These are phyloP conservation scores for Tanypteryx hageni DNA, from an alignment of 2,888 invertebrate species.

Conservation along the genomic window DNA sequence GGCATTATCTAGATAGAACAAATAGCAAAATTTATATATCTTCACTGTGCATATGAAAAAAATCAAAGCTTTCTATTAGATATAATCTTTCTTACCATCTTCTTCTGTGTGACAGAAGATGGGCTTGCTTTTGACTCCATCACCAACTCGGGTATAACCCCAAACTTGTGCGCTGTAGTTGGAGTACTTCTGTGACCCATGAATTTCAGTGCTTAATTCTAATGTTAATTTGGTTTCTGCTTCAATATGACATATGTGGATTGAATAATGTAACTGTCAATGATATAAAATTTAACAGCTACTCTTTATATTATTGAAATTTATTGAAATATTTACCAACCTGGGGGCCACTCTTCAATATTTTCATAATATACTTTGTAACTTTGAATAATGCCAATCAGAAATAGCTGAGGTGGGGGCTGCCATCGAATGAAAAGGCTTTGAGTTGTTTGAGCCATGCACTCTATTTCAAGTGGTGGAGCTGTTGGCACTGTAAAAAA, in stretches of 20 bases:
- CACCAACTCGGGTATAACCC: slow-evolving; percentile 75
- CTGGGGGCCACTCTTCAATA: slow-evolving; percentile 55
- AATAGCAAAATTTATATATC: not conserved
- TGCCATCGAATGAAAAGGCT: slow-evolving; percentile 72
- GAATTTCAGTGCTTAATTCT: slow-evolving; percentile 71
- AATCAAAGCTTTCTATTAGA: not conserved
- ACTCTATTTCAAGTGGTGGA: slow-evolving; percentile 71
- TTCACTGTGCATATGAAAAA: not conserved
- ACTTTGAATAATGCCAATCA: slow-evolving; percentile 75
- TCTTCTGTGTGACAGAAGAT: slow-evolving; percentile 76
- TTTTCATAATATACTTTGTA: slow-evolving; percentile 64
- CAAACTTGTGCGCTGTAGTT: slow-evolving; percentile 76
- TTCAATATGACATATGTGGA: slow-evolving; percentile 70
- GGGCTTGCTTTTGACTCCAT: slow-evolving; percentile 74
- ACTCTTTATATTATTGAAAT: not conserved
- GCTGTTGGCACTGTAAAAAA: slow-evolving; percentile 71
- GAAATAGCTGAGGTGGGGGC: slow-evolving; percentile 69
- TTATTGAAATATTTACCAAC: not conserved
- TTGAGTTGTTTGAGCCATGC: slow-evolving; percentile 71
- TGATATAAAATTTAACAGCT: not conserved
- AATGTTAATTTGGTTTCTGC: slow-evolving; percentile 72
- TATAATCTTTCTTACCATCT: slow-evolving; percentile 73
- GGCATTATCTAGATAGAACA: not conserved
- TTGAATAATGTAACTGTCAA: not conserved
- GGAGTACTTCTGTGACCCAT: slow-evolving; percentile 74